Conservation (phyloP, 2,797 vertebrate species). For the Lagodon rhomboides region DNA sequence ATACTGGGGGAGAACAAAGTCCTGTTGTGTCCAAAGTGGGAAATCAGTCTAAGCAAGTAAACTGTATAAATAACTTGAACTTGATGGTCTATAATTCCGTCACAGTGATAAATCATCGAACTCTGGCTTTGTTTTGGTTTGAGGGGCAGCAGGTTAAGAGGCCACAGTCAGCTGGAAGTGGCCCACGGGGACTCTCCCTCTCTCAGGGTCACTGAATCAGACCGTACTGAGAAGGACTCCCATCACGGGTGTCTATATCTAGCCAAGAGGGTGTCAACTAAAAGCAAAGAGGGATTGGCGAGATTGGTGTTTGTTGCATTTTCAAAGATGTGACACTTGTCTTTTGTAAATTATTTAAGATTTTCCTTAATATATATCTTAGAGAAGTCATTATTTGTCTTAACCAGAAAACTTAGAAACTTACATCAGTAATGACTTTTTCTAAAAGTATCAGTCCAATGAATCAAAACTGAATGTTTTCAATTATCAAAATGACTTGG, state of each 20-base stretch:
- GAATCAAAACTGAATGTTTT: conserved; percentile 16
- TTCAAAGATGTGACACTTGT: conserved; percentile 5
- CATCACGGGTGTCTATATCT: conserved; percentile 31
- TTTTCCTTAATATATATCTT: neutral
- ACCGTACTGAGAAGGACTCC: conserved; percentile 18
- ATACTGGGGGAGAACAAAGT: conserved; percentile 10
- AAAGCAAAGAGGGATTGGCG: neutral
- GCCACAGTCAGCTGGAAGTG: conserved; percentile 60
- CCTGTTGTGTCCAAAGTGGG: neutral
- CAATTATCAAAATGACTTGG: conserved; percentile 12
- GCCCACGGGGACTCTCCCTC: conserved; percentile 56
- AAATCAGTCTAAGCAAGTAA: conserved; percentile 9
- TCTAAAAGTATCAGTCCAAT: conserved; percentile 4
- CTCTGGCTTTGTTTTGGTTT: conserved; percentile 67
- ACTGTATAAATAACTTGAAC: conserved; percentile 13
- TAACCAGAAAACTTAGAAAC: neutral
- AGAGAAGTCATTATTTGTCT: neutral
- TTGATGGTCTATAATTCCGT: conserved; percentile 21
- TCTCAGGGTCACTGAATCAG: conserved; percentile 36
- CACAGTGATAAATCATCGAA: conserved; percentile 51
- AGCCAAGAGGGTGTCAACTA: conserved; percentile 7
- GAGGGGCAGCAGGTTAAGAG: conserved; percentile 65
- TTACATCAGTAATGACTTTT: neutral
- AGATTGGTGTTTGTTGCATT: conserved; percentile 19
- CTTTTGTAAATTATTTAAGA: neutral